phyloP scores from a whole-genome alignment of 2,888 invertebrate species.

The Parapristionchus giblindavisi region DNA sequence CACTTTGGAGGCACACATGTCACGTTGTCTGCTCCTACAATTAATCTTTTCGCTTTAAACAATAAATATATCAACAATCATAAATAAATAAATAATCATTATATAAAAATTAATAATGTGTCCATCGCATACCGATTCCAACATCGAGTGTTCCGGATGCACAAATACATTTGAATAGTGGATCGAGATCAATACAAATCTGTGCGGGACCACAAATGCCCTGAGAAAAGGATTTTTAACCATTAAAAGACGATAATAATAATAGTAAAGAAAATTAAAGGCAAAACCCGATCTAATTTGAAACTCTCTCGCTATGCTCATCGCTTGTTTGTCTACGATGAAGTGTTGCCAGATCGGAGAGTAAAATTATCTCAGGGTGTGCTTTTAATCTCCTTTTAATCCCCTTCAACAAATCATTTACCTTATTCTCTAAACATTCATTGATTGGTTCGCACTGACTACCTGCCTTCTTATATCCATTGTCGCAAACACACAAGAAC shows the following conservation, averaged over 20 bases:
- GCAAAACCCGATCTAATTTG: not conserved
- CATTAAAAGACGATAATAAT: not conserved
- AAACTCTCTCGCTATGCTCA: no score
- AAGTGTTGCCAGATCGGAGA: no score
- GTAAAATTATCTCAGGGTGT: no score
- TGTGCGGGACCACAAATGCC: constrained; percentile 33
- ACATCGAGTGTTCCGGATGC: constrained; percentile 28
- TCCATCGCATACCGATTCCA: constrained; percentile 34
- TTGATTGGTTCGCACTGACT: constrained; percentile 28
- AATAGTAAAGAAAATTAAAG: not conserved
- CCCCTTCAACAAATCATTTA: not conserved
- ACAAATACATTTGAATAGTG: constrained; percentile 39
- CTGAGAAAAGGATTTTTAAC: not conserved
- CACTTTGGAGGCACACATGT: constrained; percentile 38
- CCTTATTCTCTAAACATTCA: constrained; percentile 17
- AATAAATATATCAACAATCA: no score
- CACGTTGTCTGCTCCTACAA: constrained; percentile 33
- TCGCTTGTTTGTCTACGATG: no score
- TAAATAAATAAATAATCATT: no score
- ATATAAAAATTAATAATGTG: no score
- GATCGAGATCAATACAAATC: constrained; percentile 35
- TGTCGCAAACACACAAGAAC: constrained; percentile 15
- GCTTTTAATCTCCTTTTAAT: no score
- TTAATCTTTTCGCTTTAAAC: no score
- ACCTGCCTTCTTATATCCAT: constrained; percentile 13